Percentiles rank a stretch among this genome's conserved stretches.
These are phyloP conservation scores for Chrysoperla carnea DNA, from an alignment of 1,140 invertebrate genomes.

Conservation along the genomic window DNA sequence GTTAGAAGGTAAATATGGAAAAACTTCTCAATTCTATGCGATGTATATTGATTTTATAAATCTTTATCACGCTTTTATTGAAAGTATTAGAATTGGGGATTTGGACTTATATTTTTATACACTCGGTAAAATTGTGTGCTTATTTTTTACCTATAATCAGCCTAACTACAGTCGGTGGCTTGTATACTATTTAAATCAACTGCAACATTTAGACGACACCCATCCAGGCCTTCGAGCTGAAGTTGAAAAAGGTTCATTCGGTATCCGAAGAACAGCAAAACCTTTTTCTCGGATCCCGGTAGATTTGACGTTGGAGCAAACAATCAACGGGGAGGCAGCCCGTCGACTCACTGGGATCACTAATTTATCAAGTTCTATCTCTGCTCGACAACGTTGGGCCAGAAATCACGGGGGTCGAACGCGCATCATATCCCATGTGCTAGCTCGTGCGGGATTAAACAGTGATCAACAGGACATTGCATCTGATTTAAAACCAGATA, in stretches of 20 bases:
- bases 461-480: constrained; percentile 3
- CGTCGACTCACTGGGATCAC: constrained; percentile 4
- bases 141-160: constrained; percentile 7
- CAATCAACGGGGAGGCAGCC: constrained; percentile 4
- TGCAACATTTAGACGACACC: not conserved
- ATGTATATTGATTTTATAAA: constrained; percentile 8
- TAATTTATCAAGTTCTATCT: constrained; percentile 6
- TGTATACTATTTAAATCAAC: not conserved
- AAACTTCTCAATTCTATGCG: constrained; percentile 7
- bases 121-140: constrained; percentile 3
- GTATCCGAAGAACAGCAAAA: constrained; percentile 2
- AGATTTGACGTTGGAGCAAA: constrained; percentile 8
- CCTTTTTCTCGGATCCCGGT: constrained; percentile 4
- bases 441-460: constrained; percentile 2
- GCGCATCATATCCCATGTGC: constrained; percentile 4
- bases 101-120: constrained; percentile 7
- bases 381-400: constrained; percentile 7
- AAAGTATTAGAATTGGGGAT: constrained; percentile 8
- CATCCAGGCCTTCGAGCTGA: constrained; percentile 2
- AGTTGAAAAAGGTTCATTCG: constrained; percentile 1
- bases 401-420: constrained; percentile 5
- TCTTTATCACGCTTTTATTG: constrained; percentile 6
- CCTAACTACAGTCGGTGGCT: constrained; percentile 4
- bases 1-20: constrained; percentile 7
- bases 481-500: constrained; percentile 3